phyloP scores from a whole-genome alignment of 37 sponge, comb jelly and placozoan genomes.

The Diacarnus erythraeanus region DNA sequence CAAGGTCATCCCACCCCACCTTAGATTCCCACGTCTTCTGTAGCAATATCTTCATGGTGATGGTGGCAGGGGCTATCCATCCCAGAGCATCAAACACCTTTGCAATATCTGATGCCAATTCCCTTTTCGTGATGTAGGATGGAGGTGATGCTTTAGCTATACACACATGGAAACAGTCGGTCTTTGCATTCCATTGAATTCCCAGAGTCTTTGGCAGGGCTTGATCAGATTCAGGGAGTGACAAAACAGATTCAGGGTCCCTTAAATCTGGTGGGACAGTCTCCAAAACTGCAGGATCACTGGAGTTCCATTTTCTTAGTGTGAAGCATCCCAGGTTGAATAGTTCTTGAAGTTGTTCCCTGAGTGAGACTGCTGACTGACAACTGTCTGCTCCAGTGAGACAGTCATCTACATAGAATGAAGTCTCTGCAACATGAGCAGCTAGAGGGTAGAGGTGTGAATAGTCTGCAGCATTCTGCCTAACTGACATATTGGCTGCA shows the following conservation, averaged over 20 bases:
- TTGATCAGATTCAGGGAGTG: slow-evolving; percentile 10
- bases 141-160: neutral
- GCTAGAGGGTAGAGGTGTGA: neutral
- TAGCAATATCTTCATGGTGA: neutral
- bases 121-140: slow-evolving; percentile 13
- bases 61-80: slow-evolving; percentile 1
- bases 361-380: neutral
- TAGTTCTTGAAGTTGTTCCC: slow-evolving; percentile 4
- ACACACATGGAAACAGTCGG: neutral
- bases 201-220: too few relatives aligned
- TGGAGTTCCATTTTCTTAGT: slow-evolving; percentile 25
- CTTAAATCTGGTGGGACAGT: neutral
- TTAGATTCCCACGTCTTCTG: neutral
- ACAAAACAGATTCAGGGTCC: neutral
- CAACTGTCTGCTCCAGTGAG: slow-evolving; percentile 23
- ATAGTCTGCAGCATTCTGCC: slow-evolving; percentile 5
- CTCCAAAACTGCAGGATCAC: neutral
- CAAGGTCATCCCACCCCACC: neutral
- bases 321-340: neutral
- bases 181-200: slow-evolving; percentile 8
- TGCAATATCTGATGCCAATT: slow-evolving; percentile 26
- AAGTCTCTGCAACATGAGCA: neutral
- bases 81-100: slow-evolving; percentile 38
- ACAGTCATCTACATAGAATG: slow-evolving; percentile 30
- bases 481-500: slow-evolving; percentile 23